phyloP scores from a whole-genome alignment of 2,888 invertebrate species.

The Homarus gammarus region DNA sequence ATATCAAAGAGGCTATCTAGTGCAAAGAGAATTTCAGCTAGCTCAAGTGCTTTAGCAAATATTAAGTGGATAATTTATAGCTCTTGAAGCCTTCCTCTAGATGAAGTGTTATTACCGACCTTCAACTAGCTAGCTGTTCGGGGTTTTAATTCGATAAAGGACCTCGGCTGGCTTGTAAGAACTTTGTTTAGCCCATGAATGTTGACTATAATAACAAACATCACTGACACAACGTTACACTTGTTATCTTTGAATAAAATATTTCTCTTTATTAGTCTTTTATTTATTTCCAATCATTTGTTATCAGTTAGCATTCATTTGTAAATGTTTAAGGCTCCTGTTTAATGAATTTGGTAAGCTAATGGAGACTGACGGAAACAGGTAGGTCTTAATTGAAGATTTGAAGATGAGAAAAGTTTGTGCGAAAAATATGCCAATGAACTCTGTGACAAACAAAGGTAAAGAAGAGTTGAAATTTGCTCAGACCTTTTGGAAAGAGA shows the following conservation, averaged over 20 bases:
- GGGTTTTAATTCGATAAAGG: neutral
- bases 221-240: constrained; percentile 1
- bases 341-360: too few relatives aligned
- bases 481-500: too few relatives aligned
- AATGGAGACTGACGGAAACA: too few relatives aligned
- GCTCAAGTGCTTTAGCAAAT: neutral
- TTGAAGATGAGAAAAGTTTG: too few relatives aligned
- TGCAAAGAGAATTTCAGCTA: neutral
- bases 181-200: neutral
- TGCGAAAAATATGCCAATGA: too few relatives aligned
- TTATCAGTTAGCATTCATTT: too few relatives aligned
- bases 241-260: constrained; percentile 18
- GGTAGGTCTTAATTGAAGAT: too few relatives aligned
- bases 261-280: neutral
- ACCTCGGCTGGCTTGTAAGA: neutral
- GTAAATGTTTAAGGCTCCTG: too few relatives aligned
- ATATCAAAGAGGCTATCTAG: neutral
- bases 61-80: neutral
- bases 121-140: neutral
- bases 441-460: too few relatives aligned
- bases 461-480: too few relatives aligned
- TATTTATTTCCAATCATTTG: neutral
- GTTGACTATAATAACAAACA: neutral
- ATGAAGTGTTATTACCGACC: neutral
- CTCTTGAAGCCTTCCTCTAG: neutral